Percentiles rank a stretch among this genome's conserved stretches.
Evolutionary conservation across 64 coral and sea anemone genomes (phyloP).

Genomic region (Platygyra sinensis): DNA sequence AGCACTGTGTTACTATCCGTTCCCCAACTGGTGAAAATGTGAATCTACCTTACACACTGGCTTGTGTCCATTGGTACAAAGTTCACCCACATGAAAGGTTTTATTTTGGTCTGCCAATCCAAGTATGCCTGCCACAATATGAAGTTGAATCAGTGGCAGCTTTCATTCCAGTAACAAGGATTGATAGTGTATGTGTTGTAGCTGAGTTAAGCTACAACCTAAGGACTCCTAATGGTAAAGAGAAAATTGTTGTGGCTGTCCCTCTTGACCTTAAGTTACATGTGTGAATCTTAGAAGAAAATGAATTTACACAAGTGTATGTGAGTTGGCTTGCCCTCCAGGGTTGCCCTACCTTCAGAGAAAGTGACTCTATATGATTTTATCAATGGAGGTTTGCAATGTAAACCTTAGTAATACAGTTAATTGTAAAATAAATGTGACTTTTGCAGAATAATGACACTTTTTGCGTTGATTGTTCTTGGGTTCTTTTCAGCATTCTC

Average conservation of each 20-base stretch:
- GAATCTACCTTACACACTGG: background rate
- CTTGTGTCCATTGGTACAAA: conserved; percentile 49
- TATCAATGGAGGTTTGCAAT: too few species aligned
- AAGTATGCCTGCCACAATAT: conserved; percentile 52
- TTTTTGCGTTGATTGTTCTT: too few species aligned
- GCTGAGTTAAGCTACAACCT: conserved; percentile 37
- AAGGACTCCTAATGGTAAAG: conserved; percentile 48
- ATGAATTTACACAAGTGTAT: too few species aligned
- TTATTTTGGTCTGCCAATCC: conserved; percentile 50
- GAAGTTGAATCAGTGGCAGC: conserved; percentile 50
- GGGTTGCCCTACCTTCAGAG: too few species aligned
- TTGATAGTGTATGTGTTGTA: conserved; percentile 54
- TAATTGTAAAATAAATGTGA: too few species aligned
- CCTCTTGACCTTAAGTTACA: conserved; percentile 45
- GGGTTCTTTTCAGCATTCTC: too few species aligned
- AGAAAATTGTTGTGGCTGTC: conserved; percentile 55
- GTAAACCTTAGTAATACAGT: too few species aligned
- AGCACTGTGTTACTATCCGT: conserved; percentile 10
- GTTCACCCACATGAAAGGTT: conserved; percentile 9
- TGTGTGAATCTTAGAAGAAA: too few species aligned
- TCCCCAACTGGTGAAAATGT: background rate
- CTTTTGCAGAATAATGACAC: too few species aligned
- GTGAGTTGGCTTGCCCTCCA: too few species aligned
- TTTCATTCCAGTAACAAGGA: conserved; percentile 64
- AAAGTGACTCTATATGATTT: too few species aligned